These are phyloP conservation scores for Antheraea mylitta DNA, from an alignment of 1,140 invertebrate species.

Conservation along the genomic window DNA sequence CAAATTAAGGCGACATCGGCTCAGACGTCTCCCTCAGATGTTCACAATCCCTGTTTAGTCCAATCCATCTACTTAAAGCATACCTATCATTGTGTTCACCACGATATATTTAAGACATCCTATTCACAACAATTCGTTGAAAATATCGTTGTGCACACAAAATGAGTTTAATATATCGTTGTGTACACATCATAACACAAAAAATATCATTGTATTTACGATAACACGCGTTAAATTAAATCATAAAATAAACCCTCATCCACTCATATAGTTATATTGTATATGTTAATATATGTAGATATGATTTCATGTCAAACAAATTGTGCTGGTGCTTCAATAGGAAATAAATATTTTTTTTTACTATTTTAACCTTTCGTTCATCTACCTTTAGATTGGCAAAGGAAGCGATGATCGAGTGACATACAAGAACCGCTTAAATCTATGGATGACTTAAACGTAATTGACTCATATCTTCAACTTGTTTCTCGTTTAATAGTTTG, in stretches of 20 bases:
- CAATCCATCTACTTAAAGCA: constrained; percentile 53
- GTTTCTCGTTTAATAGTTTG: constrained; percentile 43
- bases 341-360: constrained; percentile 30
- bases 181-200: constrained; percentile 10
- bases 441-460: constrained; percentile 78
- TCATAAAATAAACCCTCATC: constrained; percentile 42
- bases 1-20: constrained; percentile 20
- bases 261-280: too few species aligned
- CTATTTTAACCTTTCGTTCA: constrained; percentile 37
- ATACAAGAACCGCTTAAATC: constrained; percentile 41
- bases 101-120: too few species aligned
- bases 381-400: constrained; percentile 46
- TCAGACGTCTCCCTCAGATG: constrained; percentile 17
- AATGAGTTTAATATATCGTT: too few species aligned
- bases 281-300: too few species aligned
- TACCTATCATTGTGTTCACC: constrained; percentile 8
- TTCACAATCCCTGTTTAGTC: constrained; percentile 14
- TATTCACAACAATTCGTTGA: too few species aligned
- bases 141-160: too few species aligned
- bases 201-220: too few species aligned
- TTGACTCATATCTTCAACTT: constrained; percentile 56
- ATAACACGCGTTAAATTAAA: constrained; percentile 14
- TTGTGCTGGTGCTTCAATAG: constrained; percentile 65
- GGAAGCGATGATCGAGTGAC: constrained; percentile 54
- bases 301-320: constrained; percentile 46